These are phyloP conservation scores for Calcarius lapponicus DNA, from an alignment of 2,797 vertebrate genomes.

Conservation along the genomic window DNA sequence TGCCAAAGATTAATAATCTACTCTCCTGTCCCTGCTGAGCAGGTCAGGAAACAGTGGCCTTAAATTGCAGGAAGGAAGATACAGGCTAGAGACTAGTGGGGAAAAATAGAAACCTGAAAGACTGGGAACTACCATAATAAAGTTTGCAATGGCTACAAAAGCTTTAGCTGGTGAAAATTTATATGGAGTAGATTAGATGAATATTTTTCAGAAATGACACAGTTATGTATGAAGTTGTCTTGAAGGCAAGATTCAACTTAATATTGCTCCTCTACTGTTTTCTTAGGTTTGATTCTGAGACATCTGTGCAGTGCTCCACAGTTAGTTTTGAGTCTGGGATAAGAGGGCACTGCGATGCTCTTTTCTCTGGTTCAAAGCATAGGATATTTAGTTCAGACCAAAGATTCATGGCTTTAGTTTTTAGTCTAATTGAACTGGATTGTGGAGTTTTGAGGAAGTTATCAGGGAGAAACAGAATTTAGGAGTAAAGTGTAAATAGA, in stretches of 20 bases:
- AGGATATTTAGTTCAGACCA: background rate
- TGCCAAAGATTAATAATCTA: background rate
- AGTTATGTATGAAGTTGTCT: background rate
- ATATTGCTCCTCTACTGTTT: background rate
- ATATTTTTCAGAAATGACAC: background rate
- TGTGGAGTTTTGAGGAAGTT: background rate
- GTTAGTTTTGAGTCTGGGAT: background rate
- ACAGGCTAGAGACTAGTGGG: fast-evolving
- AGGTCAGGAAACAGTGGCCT: background rate
- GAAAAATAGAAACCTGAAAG: background rate
- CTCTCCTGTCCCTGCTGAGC: background rate
- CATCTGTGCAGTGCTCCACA: background rate
- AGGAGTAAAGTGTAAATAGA: background rate
- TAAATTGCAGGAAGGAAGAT: background rate
- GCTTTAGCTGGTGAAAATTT: background rate
- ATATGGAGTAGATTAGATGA: background rate
- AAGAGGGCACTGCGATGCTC: background rate
- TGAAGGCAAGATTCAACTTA: background rate
- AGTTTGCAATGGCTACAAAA: background rate
- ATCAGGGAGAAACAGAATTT: background rate
- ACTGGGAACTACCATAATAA: background rate
- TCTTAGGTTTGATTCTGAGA: background rate
- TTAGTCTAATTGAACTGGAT: background rate
- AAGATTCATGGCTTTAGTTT: background rate
- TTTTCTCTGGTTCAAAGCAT: background rate